phyloP scores from a whole-genome alignment of 2,888 invertebrate genomes.

The Meiosimyza decipiens region DNA sequence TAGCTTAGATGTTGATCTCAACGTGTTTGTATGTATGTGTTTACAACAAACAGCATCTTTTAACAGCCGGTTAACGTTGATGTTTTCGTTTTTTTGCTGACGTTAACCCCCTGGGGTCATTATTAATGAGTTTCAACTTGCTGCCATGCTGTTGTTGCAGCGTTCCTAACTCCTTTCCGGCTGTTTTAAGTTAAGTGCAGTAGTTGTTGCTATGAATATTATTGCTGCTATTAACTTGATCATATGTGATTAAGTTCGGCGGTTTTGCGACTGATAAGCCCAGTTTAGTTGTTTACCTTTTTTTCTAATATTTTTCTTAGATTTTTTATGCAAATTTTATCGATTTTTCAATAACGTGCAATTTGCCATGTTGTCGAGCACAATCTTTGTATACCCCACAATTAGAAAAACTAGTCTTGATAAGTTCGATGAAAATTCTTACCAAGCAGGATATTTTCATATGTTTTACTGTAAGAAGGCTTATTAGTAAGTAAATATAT shows the following conservation, averaged over 20 bases:
- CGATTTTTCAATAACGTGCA: constrained; percentile 5
- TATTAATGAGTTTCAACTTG: constrained; percentile 38
- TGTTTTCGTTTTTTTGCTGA: neutral
- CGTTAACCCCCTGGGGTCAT: constrained; percentile 39
- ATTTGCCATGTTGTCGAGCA: neutral
- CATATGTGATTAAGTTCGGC: constrained; percentile 32
- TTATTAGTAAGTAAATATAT: no score
- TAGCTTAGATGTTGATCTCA: neutral
- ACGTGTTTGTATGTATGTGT: constrained; percentile 5
- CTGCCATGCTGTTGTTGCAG: neutral
- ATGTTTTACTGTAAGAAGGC: no score
- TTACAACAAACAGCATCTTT: neutral
- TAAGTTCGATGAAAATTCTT: no score
- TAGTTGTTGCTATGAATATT: neutral
- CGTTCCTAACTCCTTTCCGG: constrained; percentile 18
- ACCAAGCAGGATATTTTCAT: no score
- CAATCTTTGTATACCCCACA: no score
- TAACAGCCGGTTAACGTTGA: constrained; percentile 36
- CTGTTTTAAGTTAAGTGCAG: constrained; percentile 2
- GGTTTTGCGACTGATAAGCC: constrained; percentile 20
- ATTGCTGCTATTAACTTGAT: constrained; percentile 19
- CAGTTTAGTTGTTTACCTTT: neutral
- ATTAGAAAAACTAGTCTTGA: no score
- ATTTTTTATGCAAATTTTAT: neutral
- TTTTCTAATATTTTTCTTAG: neutral